Evolutionary conservation across 1,140 invertebrate genomes (phyloP), one percentile per base, ranked within the genome.

Genomic region (Dryas iulia): DNA sequence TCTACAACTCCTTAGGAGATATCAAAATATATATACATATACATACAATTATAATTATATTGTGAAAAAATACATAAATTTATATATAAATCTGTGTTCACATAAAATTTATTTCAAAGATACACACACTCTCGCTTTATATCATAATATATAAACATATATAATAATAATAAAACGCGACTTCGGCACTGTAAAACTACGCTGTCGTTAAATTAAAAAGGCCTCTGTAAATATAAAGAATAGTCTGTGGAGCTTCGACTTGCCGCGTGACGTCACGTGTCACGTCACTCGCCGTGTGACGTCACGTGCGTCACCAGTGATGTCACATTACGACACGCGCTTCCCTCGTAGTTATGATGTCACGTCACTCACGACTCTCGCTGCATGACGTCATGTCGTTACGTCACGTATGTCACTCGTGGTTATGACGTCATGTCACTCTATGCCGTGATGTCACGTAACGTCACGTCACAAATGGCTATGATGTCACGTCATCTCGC

Each of bases 211-310:
- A 68, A 35, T 60, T 56, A 75, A 76, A n/a, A 78, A 79, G 77
- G 73, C 77, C 73, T 79, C 76, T 73, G 74, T 74, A 79, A n/a
- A 77, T 71, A 71, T 25, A 66, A 77, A 73, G 59, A 74, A 81
- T n/a, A 78, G 72, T 66, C 68, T 71, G 73, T 74, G 39, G 39
- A 21, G 39, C 69, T 69, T 30, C 35, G 33, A 26, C 31, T 39
- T 21, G 58, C 8, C 30, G 57, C 11, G 47, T 53, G 39, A 62
- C 60, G 60, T 53, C 24, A 53, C 60, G 53, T 25, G 6, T 23
- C 10, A 25, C 52, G 52, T 23, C 23, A 25, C 23, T 10, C 23
- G 53, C 10, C 4, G 23, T 18, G 63, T 47, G 53, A 58, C 63
- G 63, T 35, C 53, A 21, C 60, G 26, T 56, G 52, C 21, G 23